phyloP scores from a whole-genome alignment of 2,888 invertebrate genomes.

The Galerucella calmariensis region DNA sequence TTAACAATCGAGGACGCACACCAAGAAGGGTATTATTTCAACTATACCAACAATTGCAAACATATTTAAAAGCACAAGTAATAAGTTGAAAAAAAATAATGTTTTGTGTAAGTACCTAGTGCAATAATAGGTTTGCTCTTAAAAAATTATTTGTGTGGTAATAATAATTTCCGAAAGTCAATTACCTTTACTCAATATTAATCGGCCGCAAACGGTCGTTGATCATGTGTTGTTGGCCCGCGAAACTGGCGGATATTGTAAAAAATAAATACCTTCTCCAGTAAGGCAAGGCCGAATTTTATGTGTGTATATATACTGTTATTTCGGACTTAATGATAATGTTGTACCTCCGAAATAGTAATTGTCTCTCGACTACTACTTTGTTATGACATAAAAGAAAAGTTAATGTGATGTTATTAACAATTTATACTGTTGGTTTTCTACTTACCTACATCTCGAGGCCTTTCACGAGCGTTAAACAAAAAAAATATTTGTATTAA shows the following conservation, averaged over 20 bases:
- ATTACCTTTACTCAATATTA: conserved; percentile 2
- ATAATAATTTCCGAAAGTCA: neutral
- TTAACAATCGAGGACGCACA: too few species aligned
- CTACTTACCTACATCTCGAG: conserved; percentile 6
- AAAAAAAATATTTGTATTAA: too few species aligned
- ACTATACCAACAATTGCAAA: too few species aligned
- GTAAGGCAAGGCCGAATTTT: conserved; percentile 2
- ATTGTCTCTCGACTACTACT: neutral
- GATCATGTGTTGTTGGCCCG: neutral
- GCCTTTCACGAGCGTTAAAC: neutral
- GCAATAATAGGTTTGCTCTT: too few species aligned
- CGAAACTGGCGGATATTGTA: neutral
- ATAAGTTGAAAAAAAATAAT: too few species aligned
- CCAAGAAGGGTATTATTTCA: too few species aligned
- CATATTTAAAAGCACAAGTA: too few species aligned
- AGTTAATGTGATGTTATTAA: conserved; percentile 6
- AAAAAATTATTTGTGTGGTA: neutral
- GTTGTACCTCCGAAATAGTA: neutral
- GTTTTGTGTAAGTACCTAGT: too few species aligned
- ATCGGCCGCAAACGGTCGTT: neutral
- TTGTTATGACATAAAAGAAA: conserved; percentile 3
- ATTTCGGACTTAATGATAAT: conserved; percentile 1
- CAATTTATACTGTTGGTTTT: neutral
- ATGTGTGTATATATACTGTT: neutral
- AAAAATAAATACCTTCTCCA: conserved; percentile 1